Evolutionary conservation across 2,797 vertebrate genomes (phyloP), one percentile per base, ranked within the genome.

Genomic region (Zenarchopterus dispar): DNA sequence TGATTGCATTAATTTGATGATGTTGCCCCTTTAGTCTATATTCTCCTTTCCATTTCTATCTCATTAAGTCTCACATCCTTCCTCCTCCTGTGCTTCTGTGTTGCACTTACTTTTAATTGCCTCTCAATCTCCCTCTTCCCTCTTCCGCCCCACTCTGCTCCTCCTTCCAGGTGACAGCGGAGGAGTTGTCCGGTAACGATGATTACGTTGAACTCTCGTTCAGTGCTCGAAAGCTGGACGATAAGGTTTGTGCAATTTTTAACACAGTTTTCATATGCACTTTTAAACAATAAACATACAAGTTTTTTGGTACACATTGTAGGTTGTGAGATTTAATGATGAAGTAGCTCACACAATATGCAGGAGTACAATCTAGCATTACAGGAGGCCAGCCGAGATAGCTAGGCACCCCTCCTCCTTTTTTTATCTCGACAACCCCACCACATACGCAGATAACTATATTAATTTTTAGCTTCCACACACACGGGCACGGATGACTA

Each of bases 201-300:
- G 97, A 99, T 91, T 99, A 99, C 0, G 95, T 99, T 56, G 97
- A 99, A 81, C 95, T 99, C 73, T 96, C 94, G 43, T 99, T 99
- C 92, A 98, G 96, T 2, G 98, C 98, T 54, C 94, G 96, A 56
- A 99, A 99, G 87, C 91, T 99, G 56, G 98, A 99, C 83, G 98
- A 99, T 93, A 99, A 99, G 97, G 97, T 98, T 70, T 18, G 91
- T 80, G 62, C 39, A 1, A 24, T 19, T 53, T 36, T 36, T 10
- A 36, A 36, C 2, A 10, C 9, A 28, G 28, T 28, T 62, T 16
- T n/a, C 48, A 57, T n/a, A n/a, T 31, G 42, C 55, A 67, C 59
- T 49, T 42, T 36, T 36, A 36, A 10, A 10, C 33, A 36, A 56
- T 69, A 50, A 58, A 67, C 68, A 60, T 60, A 55, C 11, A 56